These are phyloP conservation scores for Ptilorrhoa leucosticta DNA, from an alignment of 2,113 vertebrate species.

Conservation along the genomic window DNA sequence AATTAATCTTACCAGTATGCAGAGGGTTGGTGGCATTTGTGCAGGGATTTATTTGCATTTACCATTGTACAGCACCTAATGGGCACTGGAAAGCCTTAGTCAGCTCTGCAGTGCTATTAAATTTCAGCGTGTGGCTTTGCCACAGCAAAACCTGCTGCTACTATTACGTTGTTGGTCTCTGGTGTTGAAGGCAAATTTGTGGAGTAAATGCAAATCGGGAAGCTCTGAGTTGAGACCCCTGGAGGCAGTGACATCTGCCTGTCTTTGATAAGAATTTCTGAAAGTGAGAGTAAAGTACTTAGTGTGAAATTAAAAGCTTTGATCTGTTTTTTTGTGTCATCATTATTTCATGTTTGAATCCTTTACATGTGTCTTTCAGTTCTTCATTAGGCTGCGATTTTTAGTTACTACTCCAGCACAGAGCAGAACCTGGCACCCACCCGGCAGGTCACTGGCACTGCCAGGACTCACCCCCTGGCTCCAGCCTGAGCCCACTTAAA, in stretches of 20 bases:
- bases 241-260: slow-evolving; percentile 24
- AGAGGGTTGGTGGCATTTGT: background rate
- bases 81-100: background rate
- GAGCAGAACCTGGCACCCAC: background rate
- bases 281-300: background rate
- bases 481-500: background rate
- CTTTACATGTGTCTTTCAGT: background rate
- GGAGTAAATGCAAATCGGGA: background rate
- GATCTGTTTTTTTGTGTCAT: slow-evolving; percentile 8
- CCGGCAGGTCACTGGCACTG: accelerated
- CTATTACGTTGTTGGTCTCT: background rate
- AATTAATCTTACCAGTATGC: background rate
- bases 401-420: background rate
- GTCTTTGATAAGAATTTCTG: slow-evolving; percentile 52
- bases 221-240: background rate
- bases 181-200: background rate
- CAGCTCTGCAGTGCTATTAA: background rate
- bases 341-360: background rate
- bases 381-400: background rate
- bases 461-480: background rate
- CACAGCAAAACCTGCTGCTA: background rate
- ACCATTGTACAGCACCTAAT: background rate
- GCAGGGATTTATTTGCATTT: background rate
- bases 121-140: background rate
- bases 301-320: slow-evolving; percentile 35